phyloP scores from a whole-genome alignment of 2,113 vertebrate genomes.

The Anoplopoma fimbria region DNA sequence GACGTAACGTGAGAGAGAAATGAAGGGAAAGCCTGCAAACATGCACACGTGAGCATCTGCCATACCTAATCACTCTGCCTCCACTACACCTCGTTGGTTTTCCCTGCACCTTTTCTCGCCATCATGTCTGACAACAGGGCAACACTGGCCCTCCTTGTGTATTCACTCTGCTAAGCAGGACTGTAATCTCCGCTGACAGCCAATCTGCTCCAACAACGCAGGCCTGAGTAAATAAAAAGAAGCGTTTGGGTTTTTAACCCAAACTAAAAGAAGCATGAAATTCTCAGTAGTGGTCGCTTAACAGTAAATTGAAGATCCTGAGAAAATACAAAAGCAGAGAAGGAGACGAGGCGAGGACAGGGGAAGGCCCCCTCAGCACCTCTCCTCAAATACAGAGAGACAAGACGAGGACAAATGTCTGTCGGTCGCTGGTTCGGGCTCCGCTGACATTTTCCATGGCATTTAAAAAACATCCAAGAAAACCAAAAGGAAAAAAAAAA shows the following conservation, averaged over 20 bases:
- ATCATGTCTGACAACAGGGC: slow-evolving; percentile 81
- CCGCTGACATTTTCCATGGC: slow-evolving; percentile 75
- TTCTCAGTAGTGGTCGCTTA: background rate
- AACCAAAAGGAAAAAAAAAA: slow-evolving; percentile 33
- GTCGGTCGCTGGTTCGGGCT: slow-evolving; percentile 32
- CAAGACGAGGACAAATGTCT: slow-evolving; percentile 77
- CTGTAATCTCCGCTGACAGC: slow-evolving; percentile 70
- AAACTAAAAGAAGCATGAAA: slow-evolving; percentile 9
- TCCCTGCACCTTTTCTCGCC: slow-evolving; percentile 82
- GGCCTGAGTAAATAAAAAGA: slow-evolving; percentile 60
- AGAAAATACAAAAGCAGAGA: slow-evolving; percentile 32
- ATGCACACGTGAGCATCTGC: slow-evolving; percentile 56
- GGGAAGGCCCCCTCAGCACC: slow-evolving; percentile 60
- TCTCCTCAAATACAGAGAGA: slow-evolving; percentile 64
- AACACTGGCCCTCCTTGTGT: slow-evolving; percentile 60
- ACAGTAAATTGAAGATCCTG: background rate
- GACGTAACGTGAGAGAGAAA: slow-evolving; percentile 36
- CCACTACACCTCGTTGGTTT: slow-evolving; percentile 56
- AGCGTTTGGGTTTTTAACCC: slow-evolving; percentile 33
- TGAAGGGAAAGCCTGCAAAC: slow-evolving; percentile 46
- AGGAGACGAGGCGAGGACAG: slow-evolving; percentile 45
- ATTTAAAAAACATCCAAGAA: slow-evolving; percentile 71
- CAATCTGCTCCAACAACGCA: slow-evolving; percentile 62
- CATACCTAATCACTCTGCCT: slow-evolving; percentile 64
- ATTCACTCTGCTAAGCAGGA: slow-evolving; percentile 70